Evolutionary conservation across 2,888 invertebrate genomes (phyloP).

Genomic region (Sturmia bella): DNA sequence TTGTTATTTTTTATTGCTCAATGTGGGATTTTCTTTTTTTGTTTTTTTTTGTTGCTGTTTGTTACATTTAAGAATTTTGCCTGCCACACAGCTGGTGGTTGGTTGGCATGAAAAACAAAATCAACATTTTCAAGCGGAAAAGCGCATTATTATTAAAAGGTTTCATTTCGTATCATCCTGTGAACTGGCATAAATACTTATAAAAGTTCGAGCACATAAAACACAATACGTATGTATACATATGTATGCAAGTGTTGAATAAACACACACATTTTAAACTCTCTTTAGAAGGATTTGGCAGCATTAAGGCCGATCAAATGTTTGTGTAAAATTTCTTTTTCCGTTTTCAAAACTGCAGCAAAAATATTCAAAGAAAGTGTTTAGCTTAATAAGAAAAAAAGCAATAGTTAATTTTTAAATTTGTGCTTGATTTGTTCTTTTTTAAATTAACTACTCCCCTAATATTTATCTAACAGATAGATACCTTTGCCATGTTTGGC

Average conservation of each 20-base stretch:
- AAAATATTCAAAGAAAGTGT: too few relatives aligned
- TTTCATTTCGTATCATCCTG: constrained; percentile 55
- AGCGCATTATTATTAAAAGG: constrained; percentile 69
- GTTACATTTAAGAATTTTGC: constrained; percentile 3
- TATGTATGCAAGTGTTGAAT: background rate
- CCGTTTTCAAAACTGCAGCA: background rate
- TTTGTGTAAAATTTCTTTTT: background rate
- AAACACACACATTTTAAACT: constrained; percentile 10
- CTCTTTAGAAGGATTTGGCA: background rate
- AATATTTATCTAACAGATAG: background rate
- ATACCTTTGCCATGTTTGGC: constrained; percentile 13
- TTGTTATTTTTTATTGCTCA: constrained; percentile 11
- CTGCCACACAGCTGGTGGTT: constrained; percentile 43
- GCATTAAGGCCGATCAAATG: background rate
- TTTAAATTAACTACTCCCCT: background rate
- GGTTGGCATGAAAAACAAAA: constrained; percentile 54
- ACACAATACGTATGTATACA: background rate
- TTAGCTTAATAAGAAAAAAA: too few relatives aligned
- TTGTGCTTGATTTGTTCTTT: too few relatives aligned
- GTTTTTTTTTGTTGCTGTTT: constrained; percentile 13
- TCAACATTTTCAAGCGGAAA: constrained; percentile 68
- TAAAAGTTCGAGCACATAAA: constrained; percentile 19
- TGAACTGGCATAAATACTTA: constrained; percentile 55
- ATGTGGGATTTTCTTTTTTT: background rate
- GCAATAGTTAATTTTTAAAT: too few relatives aligned